These are phyloP conservation scores for Paedocypris sp. DNA, from an alignment of 2,113 vertebrate genomes.

Conservation along the genomic window DNA sequence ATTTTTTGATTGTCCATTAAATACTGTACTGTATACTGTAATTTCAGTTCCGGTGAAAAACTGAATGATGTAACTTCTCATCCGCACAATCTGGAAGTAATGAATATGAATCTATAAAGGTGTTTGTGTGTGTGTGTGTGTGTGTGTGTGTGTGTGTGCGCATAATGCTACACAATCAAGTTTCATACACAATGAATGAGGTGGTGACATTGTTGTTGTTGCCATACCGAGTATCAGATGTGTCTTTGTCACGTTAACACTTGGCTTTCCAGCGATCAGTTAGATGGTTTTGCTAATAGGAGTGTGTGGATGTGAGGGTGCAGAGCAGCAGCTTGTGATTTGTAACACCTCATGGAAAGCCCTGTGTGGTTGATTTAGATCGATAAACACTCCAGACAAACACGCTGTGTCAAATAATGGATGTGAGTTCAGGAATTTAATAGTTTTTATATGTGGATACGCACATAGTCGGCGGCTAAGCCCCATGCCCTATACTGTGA, in stretches of 20 bases:
- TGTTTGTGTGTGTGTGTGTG: no score
- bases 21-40: no score
- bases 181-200: no score
- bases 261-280: neutral
- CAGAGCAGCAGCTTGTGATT: neutral
- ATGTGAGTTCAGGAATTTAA: conserved; percentile 3
- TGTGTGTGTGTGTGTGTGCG: no score
- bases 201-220: no score
- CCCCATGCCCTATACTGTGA: neutral
- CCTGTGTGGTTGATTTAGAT: neutral
- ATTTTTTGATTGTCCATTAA: no score
- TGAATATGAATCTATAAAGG: no score
- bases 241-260: neutral
- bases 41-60: no score
- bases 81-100: no score
- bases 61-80: no score
- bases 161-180: no score
- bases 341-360: conserved; percentile 10
- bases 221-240: neutral
- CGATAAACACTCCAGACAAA: conserved; percentile 23
- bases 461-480: neutral
- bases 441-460: neutral
- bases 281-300: neutral
- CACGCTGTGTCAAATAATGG: conserved; percentile 10
- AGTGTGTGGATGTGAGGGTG: neutral